Evolutionary conservation across 2,888 invertebrate genomes (phyloP), one percentile per base, ranked within the genome.

Genomic region (Schizaphis graminum): DNA sequence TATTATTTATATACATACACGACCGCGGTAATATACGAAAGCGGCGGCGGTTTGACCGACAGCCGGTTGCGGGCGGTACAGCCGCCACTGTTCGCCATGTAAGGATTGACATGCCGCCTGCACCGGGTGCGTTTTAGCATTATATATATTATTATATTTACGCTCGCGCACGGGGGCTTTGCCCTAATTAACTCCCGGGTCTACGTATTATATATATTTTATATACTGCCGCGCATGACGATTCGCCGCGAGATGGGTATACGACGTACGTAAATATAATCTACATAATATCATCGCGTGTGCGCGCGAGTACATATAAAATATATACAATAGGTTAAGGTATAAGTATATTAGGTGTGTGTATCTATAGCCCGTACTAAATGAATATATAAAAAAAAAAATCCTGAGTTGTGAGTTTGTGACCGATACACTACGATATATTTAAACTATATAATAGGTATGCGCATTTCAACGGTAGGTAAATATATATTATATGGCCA

Each of bases 1-100:
- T 35, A 35, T 35, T n/a, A n/a, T 67, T 77, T 21, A 8, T 35
- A 24, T 35, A 56, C 28, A 57, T 8, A 44, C 56, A 92, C 49
- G 87, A 49, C 87, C 87, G 87, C 28, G 28, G 47, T 87, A n/a
- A 24, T 28, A 61, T 10, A 24, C 56, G 67, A 49, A 67, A 49
- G 86, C 92, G 35, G 91, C 53, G 56, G 85, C 11, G 44, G 92
- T 92, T 93, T 93, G 92, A 93, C 92, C 92, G 92, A 93, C 92
- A 92, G 92, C 88, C 88, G 91, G 47, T 86, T 49, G 87, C 87
- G 85, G 84, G 85, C 44, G 91, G 91, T 41, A 44, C 49, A n/a
- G 86, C 86, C 47, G 49, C 77, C 90, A 94, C 94, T 94, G 94
- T 94, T 94, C 67, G 91, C 94, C 94, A 91, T 94, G 94, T 94